These are phyloP conservation scores for Schizaphis graminum DNA, from an alignment of 2,888 invertebrate genomes.

Conservation along the genomic window DNA sequence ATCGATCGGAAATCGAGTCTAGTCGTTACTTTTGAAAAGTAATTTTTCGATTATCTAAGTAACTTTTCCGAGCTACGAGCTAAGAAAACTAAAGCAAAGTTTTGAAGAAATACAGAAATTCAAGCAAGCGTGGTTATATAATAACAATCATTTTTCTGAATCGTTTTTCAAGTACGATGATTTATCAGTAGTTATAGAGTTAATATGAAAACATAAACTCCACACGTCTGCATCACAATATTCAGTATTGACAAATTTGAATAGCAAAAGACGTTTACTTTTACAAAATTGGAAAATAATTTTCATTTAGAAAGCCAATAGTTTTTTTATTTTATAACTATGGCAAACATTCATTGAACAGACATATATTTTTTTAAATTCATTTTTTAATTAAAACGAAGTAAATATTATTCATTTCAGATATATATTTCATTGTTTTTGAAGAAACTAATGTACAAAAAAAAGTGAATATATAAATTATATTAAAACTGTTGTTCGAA, in stretches of 20 bases:
- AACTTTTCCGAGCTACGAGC: not conserved
- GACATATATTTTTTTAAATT: not conserved
- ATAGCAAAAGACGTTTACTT: too few relatives aligned
- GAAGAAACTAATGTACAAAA: not conserved
- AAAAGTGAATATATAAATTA: not conserved
- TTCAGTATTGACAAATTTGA: too few relatives aligned
- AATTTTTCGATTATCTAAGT: conserved; percentile 3
- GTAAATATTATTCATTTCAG: not conserved
- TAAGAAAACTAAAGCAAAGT: not conserved
- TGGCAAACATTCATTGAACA: not conserved
- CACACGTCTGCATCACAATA: not conserved
- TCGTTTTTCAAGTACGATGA: not conserved
- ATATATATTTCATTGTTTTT: not conserved
- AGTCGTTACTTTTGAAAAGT: not conserved
- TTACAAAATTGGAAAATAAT: not conserved
- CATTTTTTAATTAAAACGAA: not conserved
- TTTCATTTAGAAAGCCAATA: accelerated
- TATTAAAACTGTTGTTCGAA: not conserved
- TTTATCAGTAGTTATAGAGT: not conserved
- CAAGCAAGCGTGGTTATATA: not conserved
- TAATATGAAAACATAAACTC: not conserved
- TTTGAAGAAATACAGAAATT: not conserved
- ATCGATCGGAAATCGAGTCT: not conserved
- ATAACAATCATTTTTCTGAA: not conserved
- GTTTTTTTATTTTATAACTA: not conserved